These are phyloP conservation scores for Pristis pectinata DNA, from an alignment of 2,797 vertebrate species.

Conservation along the genomic window DNA sequence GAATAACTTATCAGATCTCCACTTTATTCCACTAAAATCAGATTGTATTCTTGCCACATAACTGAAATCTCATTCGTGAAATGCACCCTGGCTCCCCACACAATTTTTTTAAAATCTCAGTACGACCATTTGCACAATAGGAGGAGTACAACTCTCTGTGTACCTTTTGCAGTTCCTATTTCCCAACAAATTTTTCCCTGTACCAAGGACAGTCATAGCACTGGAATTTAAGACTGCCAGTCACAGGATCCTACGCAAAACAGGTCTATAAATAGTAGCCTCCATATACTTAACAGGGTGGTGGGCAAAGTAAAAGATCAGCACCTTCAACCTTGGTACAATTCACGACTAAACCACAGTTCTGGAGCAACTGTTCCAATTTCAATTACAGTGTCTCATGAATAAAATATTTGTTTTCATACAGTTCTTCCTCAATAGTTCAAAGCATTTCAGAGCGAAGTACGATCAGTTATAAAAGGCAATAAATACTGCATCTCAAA, in stretches of 20 bases:
- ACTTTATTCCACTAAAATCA: background rate
- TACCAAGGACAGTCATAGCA: background rate
- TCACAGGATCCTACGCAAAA: background rate
- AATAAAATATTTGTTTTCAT: background rate
- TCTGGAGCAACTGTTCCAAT: background rate
- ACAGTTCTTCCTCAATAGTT: background rate
- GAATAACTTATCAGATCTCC: background rate
- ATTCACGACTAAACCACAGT: too few species aligned
- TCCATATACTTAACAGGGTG: background rate
- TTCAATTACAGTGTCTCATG: background rate
- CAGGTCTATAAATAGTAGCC: background rate
- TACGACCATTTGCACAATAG: background rate
- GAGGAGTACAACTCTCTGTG: background rate
- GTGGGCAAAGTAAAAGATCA: background rate
- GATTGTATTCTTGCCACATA: background rate
- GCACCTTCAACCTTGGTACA: background rate
- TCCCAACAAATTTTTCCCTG: background rate
- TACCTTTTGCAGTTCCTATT: background rate
- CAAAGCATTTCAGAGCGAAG: background rate
- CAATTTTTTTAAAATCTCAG: background rate
- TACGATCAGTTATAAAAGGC: background rate
- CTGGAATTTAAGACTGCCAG: background rate
- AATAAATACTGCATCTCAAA: background rate
- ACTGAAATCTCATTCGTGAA: background rate
- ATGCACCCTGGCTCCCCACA: background rate